Evolutionary conservation across 2,797 vertebrate genomes (phyloP), one percentile per base, ranked within the genome.

Genomic region (Mormyrops boulengeri): DNA sequence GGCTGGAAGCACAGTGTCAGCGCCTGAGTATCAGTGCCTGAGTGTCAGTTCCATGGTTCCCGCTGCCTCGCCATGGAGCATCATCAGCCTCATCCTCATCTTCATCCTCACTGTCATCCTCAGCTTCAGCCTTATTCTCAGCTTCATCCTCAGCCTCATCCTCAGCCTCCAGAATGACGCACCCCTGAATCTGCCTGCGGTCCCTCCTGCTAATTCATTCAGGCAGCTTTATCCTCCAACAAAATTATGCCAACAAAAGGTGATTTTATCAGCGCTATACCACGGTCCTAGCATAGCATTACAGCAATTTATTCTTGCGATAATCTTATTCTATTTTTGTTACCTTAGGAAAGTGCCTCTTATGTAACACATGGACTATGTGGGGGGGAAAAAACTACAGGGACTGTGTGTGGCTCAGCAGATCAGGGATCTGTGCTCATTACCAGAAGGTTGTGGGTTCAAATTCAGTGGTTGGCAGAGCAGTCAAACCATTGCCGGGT

Each of bases 231-330:
- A 44, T 80, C 38, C 38, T 73, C 73, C 38, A 41, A 8, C 38
- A 80, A 44, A 80, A 80, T 80, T 80, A 44, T 80, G 73, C 73
- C 73, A 80, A 80, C 34, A 80, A 80, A 80, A 44, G 73, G 34
- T 41, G 34, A 41, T 80, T 80, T 80, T 44, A 38, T 80, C 38
- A 80, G 73, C 14, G 41, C 38, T 80, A 80, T n/a, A 44, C 73
- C 41, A 44, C 38, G 2, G 73, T 44, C 73, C 73, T 80, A 80
- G 34, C 73, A 80, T 19, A 80, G 73, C 34, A 41, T 80, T 80
- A 80, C 26, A 80, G 73, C 73, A 80, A 80, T 80, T 80, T 80
- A 80, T 80, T 80, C 73, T 80, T 80, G 73, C 38, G 38, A 38
- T 80, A 80, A 80, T 44, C 38, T 44, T 44, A 19, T 80, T 80